phyloP scores from a whole-genome alignment of 2,113 vertebrate species.

The Dermatemys mawii region DNA sequence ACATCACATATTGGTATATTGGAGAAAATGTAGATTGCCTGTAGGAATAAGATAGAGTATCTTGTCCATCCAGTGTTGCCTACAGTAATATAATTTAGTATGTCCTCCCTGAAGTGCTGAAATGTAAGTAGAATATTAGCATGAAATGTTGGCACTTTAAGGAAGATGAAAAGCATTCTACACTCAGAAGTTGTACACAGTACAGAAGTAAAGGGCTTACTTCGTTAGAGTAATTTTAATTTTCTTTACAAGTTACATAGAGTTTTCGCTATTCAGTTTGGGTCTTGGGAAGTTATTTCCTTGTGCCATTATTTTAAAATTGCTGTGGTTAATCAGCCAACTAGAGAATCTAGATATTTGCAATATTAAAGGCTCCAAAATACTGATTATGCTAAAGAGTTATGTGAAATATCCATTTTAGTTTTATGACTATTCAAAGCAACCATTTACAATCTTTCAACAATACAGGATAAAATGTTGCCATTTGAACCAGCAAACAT shows the following conservation, averaged over 20 bases:
- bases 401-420: not conserved
- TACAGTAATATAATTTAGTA: not conserved
- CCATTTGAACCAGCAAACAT: not conserved
- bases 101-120: not conserved
- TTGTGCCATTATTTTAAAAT: not conserved
- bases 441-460: not conserved
- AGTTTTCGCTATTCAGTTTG: not conserved
- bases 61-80: not conserved
- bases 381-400: fast-evolving
- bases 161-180: not conserved
- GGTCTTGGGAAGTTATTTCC: not conserved
- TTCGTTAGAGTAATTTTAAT: not conserved
- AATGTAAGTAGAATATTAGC: not conserved
- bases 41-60: not conserved
- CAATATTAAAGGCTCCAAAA: not conserved
- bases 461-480: not conserved
- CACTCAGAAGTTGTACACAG: not conserved
- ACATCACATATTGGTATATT: not conserved
- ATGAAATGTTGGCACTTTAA: not conserved
- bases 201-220: not conserved
- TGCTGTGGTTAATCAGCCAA: not conserved
- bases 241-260: not conserved
- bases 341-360: not conserved
- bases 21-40: not conserved
- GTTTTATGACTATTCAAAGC: not conserved